Base-by-base conservation (phyloP, 2,797 vertebrate genomes). In the Sitta carolinensis region DNA sequence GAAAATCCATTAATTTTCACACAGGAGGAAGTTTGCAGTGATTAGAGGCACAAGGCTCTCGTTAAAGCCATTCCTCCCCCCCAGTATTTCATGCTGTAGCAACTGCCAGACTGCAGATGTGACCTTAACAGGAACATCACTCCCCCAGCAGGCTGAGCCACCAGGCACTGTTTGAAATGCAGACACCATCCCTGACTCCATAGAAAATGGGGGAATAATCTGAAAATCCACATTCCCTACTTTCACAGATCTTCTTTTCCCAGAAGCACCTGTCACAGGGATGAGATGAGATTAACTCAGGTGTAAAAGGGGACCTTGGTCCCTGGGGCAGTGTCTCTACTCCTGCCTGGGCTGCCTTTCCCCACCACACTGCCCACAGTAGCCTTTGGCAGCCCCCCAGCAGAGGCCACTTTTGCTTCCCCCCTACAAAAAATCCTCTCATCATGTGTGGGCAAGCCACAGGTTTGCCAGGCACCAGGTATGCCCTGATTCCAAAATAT, bases 21-120 rank as follows among this genome's bases (percentile, higher is more conserved):
- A 16, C 21, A 90, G 61, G 47, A 93, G 66, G 78, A 80, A 74
- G 26, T 40, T 72, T 75, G 55, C 66, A 30, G 48, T 83, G 90
- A 92, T 91, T 85, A 89, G 58, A 91, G 57, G 76, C 78, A 62
- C 68, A 91, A 93, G 36, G 58, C 36, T 66, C 58, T 84, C 0
- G 0, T 89, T 87, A 85, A 69, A 93, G 58, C 76, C 76, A 45
- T 48, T 75, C 61, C 78, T 50, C 25, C 40, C 27, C 26, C 13
- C 26, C 45, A 59, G 52, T 32, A 69, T 88, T 93, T 69, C 21
- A 67, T 84, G 48, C 88, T 68, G 57, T 48, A 95, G 82, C 23
- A 36, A 78, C 55, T 89, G 73, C 73, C 89, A 86, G 87, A 32
- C 76, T 67, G 87, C 91, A 96, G 91, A 93, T 84, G 89, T 76